phyloP scores from a whole-genome alignment of 2,888 invertebrate species.

The Slavum lentiscoides region DNA sequence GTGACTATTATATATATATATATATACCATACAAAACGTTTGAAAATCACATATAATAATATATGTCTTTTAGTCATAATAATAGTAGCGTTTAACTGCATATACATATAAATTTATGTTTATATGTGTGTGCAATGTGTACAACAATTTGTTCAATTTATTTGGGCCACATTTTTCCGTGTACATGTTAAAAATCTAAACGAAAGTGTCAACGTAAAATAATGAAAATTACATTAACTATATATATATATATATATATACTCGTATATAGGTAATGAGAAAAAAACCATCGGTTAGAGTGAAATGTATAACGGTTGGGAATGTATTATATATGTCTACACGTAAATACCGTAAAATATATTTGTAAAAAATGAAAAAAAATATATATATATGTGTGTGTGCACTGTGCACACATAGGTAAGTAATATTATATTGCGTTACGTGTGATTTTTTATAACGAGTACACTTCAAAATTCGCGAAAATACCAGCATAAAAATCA shows the following conservation, averaged over 20 bases:
- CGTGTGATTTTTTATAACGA: constrained; percentile 16
- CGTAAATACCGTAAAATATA: constrained; percentile 35
- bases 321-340: constrained; percentile 6
- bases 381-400: background rate
- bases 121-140: background rate
- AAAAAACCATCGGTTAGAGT: constrained; percentile 24
- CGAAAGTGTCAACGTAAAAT: constrained; percentile 39
- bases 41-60: background rate
- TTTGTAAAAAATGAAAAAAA: background rate
- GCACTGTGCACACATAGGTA: background rate
- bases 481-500: constrained; percentile 22
- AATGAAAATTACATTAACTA: constrained; percentile 26
- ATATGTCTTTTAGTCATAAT: background rate
- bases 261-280: background rate
- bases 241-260: background rate
- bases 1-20: too few relatives aligned
- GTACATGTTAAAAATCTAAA: constrained; percentile 19
- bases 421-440: background rate
- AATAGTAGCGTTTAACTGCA: constrained; percentile 17
- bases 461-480: constrained; percentile 20
- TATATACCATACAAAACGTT: background rate
- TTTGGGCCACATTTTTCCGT: constrained; percentile 41
- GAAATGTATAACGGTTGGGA: constrained; percentile 34
- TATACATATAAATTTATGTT: constrained; percentile 4
- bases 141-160: constrained; percentile 25